Conservation (phyloP, 2,797 vertebrate genomes). For the Clarias pachynema region DNA sequence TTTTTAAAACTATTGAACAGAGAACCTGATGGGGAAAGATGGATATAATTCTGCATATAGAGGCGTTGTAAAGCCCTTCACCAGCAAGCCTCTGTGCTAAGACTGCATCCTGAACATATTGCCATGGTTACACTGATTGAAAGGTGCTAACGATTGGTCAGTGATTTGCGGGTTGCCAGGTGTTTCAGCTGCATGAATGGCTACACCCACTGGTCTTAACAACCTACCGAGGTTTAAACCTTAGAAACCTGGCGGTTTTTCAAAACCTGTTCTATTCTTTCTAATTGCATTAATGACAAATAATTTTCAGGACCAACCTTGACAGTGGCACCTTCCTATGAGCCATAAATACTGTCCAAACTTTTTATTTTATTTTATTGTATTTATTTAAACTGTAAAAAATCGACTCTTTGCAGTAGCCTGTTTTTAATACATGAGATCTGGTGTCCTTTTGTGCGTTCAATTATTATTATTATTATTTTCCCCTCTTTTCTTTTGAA, state of each 20-base stretch:
- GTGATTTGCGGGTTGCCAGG: slow-evolving; percentile 42
- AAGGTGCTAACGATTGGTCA: slow-evolving; percentile 28
- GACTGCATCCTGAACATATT: slow-evolving; percentile 19
- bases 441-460: slow-evolving; percentile 46
- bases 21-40: slow-evolving; percentile 13
- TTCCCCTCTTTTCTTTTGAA: slow-evolving; percentile 39
- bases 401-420: slow-evolving; percentile 57
- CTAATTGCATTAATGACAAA: slow-evolving; percentile 21
- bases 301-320: slow-evolving; percentile 46
- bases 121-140: slow-evolving; percentile 26
- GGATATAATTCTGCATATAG: slow-evolving; percentile 26
- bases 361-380: slow-evolving; percentile 44
- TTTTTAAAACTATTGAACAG: background rate
- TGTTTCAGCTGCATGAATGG: background rate
- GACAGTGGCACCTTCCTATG: slow-evolving; percentile 52
- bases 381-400: slow-evolving; percentile 70
- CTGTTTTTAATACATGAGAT: slow-evolving; percentile 54
- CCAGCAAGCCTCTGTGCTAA: slow-evolving; percentile 35
- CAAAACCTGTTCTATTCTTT: slow-evolving; percentile 24
- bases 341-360: slow-evolving; percentile 64
- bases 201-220: background rate
- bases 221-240: background rate
- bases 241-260: background rate
- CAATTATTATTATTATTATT: slow-evolving; percentile 7
- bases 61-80: slow-evolving; percentile 29